These are phyloP conservation scores for Tigriopus japonicus DNA, from an alignment of 1,140 invertebrate genomes.

Conservation along the genomic window DNA sequence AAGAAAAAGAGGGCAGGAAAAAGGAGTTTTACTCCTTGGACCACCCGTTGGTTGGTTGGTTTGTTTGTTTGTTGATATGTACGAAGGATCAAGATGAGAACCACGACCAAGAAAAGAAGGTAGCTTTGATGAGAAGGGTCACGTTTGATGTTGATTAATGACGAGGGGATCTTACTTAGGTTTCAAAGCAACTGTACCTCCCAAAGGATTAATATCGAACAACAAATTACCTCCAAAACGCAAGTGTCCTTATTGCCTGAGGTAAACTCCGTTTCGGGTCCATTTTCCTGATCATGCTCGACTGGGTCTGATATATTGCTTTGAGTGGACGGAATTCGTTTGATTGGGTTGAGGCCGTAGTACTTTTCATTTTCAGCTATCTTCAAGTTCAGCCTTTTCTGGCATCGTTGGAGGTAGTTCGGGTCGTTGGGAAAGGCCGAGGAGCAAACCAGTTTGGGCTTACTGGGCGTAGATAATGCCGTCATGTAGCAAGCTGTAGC, in stretches of 20 bases:
- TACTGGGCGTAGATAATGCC: conserved; percentile 44
- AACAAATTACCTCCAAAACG: conserved; percentile 43
- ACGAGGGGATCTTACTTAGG: too few species aligned
- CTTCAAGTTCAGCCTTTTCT: conserved; percentile 3
- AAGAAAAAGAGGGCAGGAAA: too few species aligned
- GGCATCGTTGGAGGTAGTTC: not conserved
- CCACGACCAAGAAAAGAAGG: too few species aligned
- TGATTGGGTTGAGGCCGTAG: not conserved
- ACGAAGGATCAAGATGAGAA: too few species aligned
- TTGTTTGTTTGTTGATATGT: too few species aligned
- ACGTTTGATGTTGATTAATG: too few species aligned
- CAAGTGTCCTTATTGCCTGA: conserved; percentile 62
- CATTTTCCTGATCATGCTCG: not conserved
- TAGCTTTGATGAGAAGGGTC: too few species aligned
- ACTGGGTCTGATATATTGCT: not conserved
- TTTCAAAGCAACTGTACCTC: too few species aligned
- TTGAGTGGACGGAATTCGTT: not conserved
- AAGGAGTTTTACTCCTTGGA: too few species aligned
- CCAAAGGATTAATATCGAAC: not conserved
- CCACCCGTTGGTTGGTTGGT: too few species aligned
- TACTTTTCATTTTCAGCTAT: conserved; percentile 1
- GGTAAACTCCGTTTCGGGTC: conserved; percentile 46
- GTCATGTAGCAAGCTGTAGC: conserved; percentile 60
- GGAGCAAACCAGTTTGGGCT: conserved; percentile 27
- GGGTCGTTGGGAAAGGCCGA: conserved; percentile 16